These are phyloP conservation scores for Pemphigus obesinymphae DNA, from an alignment of 1,140 invertebrate species.

Conservation along the genomic window DNA sequence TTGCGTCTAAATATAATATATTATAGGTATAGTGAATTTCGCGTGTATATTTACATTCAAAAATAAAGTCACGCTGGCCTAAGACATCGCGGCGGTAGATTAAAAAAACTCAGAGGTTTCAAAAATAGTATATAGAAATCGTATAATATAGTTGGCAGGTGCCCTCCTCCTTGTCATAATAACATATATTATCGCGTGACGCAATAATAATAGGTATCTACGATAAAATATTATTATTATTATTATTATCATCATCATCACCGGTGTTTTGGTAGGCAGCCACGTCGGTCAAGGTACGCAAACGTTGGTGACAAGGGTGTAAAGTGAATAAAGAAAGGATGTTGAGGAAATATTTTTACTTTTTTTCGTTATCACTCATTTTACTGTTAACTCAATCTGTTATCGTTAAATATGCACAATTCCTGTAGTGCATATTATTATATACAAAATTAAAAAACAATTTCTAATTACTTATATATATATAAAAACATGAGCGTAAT, in stretches of 20 bases:
- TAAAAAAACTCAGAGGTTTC: not conserved
- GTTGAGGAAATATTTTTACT: no score
- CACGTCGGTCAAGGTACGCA: not conserved
- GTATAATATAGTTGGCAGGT: constrained; percentile 4
- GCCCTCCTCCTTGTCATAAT: not conserved
- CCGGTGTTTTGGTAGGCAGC: not conserved
- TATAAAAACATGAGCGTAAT: no score
- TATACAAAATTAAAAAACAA: no score
- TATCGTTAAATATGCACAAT: no score
- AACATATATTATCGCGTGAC: no score
- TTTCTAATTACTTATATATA: no score
- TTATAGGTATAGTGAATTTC: not conserved
- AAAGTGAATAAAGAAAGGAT: no score
- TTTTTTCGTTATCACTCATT: no score
- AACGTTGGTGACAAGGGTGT: not conserved
- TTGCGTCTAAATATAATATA: not conserved
- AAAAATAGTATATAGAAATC: not conserved
- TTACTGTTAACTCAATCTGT: no score
- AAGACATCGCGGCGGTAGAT: not conserved
- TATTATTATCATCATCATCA: not conserved
- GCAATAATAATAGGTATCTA: not conserved
- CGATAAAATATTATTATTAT: not conserved
- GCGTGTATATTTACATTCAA: constrained; percentile 1
- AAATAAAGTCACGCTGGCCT: not conserved
- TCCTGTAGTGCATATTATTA: no score